Conservation (phyloP, 2,888 invertebrate genomes). For the Calliphora vomitoria region DNA sequence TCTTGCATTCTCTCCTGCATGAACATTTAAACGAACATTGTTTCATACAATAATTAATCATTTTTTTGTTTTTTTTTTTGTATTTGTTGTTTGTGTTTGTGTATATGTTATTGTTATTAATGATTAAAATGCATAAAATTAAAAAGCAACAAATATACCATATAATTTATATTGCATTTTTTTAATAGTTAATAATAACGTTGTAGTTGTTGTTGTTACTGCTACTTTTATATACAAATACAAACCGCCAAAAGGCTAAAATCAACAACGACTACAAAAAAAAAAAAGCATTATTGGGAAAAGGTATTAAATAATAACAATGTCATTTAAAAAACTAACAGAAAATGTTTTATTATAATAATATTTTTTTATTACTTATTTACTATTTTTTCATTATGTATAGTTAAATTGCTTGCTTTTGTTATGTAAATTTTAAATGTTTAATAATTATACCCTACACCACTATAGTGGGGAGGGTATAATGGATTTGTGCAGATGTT, state of each 20-base stretch:
- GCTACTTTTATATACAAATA: conserved; percentile 25
- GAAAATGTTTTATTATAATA: conserved; percentile 58
- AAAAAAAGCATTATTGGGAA: conserved; percentile 40
- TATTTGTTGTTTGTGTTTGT: neutral
- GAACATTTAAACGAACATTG: conserved; percentile 15
- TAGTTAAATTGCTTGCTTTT: conserved; percentile 63
- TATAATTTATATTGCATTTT: conserved; percentile 19
- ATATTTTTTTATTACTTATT: conserved; percentile 23
- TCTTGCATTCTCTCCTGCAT: conserved; percentile 8
- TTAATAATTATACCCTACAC: conserved; percentile 6
- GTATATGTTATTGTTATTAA: conserved; percentile 61
- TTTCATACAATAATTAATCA: conserved; percentile 68
- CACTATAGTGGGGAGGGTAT: no score
- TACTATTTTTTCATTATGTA: conserved; percentile 4
- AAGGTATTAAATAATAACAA: conserved; percentile 65
- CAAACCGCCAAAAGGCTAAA: conserved; percentile 63
- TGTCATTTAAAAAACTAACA: conserved; percentile 60
- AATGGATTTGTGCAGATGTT: no score
- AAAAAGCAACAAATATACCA: conserved; percentile 57
- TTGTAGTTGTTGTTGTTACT: conserved; percentile 40
- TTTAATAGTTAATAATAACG: conserved; percentile 55
- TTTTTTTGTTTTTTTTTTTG: neutral
- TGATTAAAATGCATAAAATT: conserved; percentile 72
- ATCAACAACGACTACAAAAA: conserved; percentile 46
- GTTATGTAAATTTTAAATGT: conserved; percentile 59